Base-by-base conservation (phyloP, 2,888 invertebrate species). In the Cheilosia impressa region DNA sequence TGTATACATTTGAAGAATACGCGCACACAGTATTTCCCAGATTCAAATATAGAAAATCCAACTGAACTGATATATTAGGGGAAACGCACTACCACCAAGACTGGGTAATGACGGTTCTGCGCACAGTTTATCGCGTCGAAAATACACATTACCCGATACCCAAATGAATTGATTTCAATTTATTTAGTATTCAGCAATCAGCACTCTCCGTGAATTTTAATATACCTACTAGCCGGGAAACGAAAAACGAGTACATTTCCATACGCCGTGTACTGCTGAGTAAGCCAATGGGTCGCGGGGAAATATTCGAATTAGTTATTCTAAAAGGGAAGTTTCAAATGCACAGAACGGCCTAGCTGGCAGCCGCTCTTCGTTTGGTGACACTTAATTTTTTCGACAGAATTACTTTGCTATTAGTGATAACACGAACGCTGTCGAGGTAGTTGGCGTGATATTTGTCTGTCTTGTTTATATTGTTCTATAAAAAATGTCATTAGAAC, bases 121-220 rank as follows among this genome's bases (percentile, higher is more conserved):
- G 84, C 79, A 71, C 43, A 79, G 58, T 47, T 75, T 66, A 65
- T 69, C 79, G 69, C 75, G 65, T 83, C 78, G 58, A 83, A 83
- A 83, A 78, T 13, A 72, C 71, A 65, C 65, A 38, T 38, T 38
- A 34, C 31, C 9, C 9, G 9, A 31, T 65, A 78, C 45, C 63
- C 47, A 66, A 71, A 79, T 60, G 79, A 71, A 84, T 65, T 71
- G 60, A 71, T 65, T 79, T 34, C 43, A 22, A 63, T 68, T 78
- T 75, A 57, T 22, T 85, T 85, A 76, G 72, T 81, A 85, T 81
- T 85, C 85, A 85, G 85, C 81, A 77, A 85, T 81, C 85, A 72
- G 57, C 65, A 57, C 66, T 80, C 85, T 50, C 71, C 58, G 31
- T 68, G 55, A 68, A 75, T 73, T 78, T n/a, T n/a, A 72, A 72